Percentiles rank a stretch among this genome's conserved stretches.
These are phyloP conservation scores for Valencia hispanica DNA, from an alignment of 2,797 vertebrate species.

Conservation along the genomic window DNA sequence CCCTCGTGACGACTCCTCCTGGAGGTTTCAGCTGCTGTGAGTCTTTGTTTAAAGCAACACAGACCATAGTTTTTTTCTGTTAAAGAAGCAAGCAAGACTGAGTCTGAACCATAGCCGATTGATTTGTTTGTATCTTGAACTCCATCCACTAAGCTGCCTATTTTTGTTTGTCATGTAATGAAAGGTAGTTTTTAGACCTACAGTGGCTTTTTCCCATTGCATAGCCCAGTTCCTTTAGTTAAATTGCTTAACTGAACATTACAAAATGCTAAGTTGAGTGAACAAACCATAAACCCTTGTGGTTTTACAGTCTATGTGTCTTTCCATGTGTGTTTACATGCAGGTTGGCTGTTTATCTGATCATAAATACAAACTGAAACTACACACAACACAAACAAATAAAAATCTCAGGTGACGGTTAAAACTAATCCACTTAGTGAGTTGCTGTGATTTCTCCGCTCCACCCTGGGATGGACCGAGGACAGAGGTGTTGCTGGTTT, in stretches of 20 bases:
- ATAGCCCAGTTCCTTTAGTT: not conserved
- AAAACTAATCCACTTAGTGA: conserved; percentile 48
- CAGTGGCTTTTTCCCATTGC: not conserved
- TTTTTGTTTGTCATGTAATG: too few relatives aligned
- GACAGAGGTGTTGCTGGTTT: conserved; percentile 61
- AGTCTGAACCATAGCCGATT: too few relatives aligned
- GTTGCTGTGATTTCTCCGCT: conserved; percentile 61
- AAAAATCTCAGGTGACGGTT: conserved; percentile 48
- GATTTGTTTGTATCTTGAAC: too few relatives aligned
- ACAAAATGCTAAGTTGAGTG: not conserved
- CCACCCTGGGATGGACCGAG: conserved; percentile 58
- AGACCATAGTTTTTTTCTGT: too few relatives aligned
- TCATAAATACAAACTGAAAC: conserved; percentile 21
- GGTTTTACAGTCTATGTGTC: not conserved
- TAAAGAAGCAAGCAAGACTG: too few relatives aligned
- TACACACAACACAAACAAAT: conserved; percentile 9
- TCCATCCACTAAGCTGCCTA: too few relatives aligned
- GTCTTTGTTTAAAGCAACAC: too few relatives aligned
- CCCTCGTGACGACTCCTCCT: too few relatives aligned
- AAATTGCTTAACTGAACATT: not conserved
- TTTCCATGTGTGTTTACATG: not conserved
- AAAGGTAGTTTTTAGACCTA: too few relatives aligned
- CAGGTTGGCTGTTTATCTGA: not conserved
- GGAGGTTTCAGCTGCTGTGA: too few relatives aligned
- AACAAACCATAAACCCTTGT: not conserved